Conservation (phyloP, 1,140 invertebrate species). For the Drosophila ercepeae region DNA sequence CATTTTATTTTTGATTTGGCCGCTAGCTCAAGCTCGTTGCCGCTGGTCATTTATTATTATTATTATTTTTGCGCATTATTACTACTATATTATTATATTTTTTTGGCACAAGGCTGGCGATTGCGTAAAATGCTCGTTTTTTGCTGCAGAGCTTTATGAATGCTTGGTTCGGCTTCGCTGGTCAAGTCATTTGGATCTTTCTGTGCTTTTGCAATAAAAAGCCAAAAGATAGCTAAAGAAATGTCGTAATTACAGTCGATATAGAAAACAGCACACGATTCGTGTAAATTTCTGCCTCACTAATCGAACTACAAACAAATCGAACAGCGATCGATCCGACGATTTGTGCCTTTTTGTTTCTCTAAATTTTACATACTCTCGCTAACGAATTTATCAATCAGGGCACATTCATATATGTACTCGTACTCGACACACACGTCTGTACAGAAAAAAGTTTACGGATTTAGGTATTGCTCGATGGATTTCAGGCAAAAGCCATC, state of each 20-base stretch:
- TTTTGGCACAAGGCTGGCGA: slow-evolving; percentile 76
- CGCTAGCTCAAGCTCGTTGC: slow-evolving; percentile 17
- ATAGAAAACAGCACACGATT: slow-evolving; percentile 8
- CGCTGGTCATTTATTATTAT: slow-evolving; percentile 35
- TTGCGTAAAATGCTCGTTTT: slow-evolving; percentile 57
- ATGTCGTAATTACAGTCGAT: slow-evolving; percentile 26
- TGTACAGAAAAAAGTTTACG: neutral
- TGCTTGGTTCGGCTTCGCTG: slow-evolving; percentile 33
- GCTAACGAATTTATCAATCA: slow-evolving; percentile 78
- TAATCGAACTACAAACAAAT: slow-evolving; percentile 55
- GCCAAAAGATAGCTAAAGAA: slow-evolving; percentile 32
- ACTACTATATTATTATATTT: slow-evolving; percentile 71
- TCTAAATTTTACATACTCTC: slow-evolving; percentile 47
- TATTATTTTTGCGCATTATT: slow-evolving; percentile 64
- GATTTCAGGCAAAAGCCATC: slow-evolving; percentile 12
- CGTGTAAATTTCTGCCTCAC: slow-evolving; percentile 40
- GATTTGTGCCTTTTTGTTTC: slow-evolving; percentile 18
- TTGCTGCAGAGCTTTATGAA: slow-evolving; percentile 55
- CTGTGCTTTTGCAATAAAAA: slow-evolving; percentile 53
- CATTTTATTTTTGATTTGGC: slow-evolving; percentile 54
- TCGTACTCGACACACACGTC: neutral
- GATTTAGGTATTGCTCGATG: slow-evolving; percentile 8
- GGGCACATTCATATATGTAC: slow-evolving; percentile 7
- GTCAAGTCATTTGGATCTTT: slow-evolving; percentile 51
- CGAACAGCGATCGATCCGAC: slow-evolving; percentile 12